Base-by-base conservation (phyloP, 2,888 invertebrate genomes). In the Prionchulus punctatus region DNA sequence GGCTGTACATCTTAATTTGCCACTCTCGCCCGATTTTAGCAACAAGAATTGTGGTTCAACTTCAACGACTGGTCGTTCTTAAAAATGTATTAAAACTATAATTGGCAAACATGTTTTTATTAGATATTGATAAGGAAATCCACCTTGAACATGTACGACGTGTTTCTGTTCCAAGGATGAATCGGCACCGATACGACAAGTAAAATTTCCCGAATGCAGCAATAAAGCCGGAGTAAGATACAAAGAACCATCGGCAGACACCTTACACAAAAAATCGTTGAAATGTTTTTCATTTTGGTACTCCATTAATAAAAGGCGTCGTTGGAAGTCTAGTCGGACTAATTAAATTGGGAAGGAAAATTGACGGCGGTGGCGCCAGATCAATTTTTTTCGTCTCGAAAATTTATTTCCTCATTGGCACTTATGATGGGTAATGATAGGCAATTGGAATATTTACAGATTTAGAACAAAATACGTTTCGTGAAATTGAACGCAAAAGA, bases 171-270 rank as follows among this genome's bases (percentile, higher is more conserved):
- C 30, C 18, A 45, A 23, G 7, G 18, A 18, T 12, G 18, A 7
- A 7, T 7, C 7, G n/a, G 47, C n/a, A 45, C 47, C 47, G 7
- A 36, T 51, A 18, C 43, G 23, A 42, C 58, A 58, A 3, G 43
- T 59, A 72, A 83, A 84, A 76, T 84, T 84, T 26, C 84, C 84
- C 50, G 82, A 81, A 70, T 84, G 83, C 59, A 82, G 78, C 51
- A 84, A 75, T 65, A 82, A 82, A 58, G 83, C 81, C 62, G 80
- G 77, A 49, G 81, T 82, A 61, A 84, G 75, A 70, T 83, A 84
- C 50, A 85, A 76, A 54, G 82, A 81, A 1, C 84, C 84, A 67
- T 84, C 84, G 58, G 79, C 80, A 71, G 83, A 82, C 12, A 84
- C 82, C 65, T 82, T 76, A 54, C 80, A 57, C 50, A 28, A 21